Evolutionary conservation across 2,797 vertebrate genomes (phyloP), one percentile per base, ranked within the genome.

Genomic region (Sylvilagus floridanus): DNA sequence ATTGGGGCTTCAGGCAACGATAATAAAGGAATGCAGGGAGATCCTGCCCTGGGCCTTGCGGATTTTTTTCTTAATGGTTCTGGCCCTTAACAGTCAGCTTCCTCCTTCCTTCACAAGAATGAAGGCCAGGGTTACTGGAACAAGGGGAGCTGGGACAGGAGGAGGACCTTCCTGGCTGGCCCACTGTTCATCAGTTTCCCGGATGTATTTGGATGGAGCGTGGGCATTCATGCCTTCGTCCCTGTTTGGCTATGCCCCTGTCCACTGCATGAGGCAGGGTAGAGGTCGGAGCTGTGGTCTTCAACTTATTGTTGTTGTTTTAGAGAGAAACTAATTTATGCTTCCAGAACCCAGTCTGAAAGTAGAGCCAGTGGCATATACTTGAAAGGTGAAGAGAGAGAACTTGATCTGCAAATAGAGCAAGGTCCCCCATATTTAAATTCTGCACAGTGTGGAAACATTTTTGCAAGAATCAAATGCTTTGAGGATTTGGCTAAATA

Each of bases 11-110:
- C 2, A 2, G 54, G 47, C 37, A n/a, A 2, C 60, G 65, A 9
- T 63, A 57, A 63, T 17, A 52, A 76, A 71, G 42, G n/a, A 50
- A 47, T 28, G 7, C 17, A 4, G 1, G 7, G 93, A 73, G 88
- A 96, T 97, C 97, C 97, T 98, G 96, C 98, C 96, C 94, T n/a
- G 86, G 96, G 90, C 95, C 97, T 98, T 97, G 96, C 19, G 16
- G 54, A 16, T 63, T 63, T 96, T 95, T 97, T 84, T 97, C 93
- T 97, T 10, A 93, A 93, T 77, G 96, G 90, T 97, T 95, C 93
- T 91, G 81, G 93, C 88, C 97, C 88, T 84, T 96, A 75, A 47
- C 5, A 76, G 96, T 98, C 97, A 97, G 96, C 97, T 98, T 98
- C 92, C 96, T 97, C 88, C 95, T 97, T 96, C 90, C 93, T 57